Percentiles rank a stretch among this genome's conserved stretches.
Evolutionary conservation across 2,888 invertebrate species (phyloP).

Genomic region (Drosophila subquinaria): DNA sequence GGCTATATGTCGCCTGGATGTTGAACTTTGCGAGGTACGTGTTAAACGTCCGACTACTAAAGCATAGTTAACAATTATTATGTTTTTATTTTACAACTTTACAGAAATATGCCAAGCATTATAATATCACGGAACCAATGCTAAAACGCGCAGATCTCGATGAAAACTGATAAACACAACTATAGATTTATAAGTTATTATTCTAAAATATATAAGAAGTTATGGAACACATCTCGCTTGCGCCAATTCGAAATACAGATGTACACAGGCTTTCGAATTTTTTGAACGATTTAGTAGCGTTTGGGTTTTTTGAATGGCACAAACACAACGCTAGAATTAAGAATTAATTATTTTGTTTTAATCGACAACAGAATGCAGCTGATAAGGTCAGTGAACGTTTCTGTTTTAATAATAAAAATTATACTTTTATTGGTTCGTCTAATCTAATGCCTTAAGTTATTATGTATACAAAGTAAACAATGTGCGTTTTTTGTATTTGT

Average conservation of each 20-base stretch:
- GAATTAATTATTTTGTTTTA: slow-evolving; percentile 12
- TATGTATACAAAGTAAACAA: neutral
- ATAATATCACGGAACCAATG: slow-evolving; percentile 73
- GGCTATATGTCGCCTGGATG: slow-evolving; percentile 76
- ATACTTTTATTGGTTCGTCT: slow-evolving; percentile 8
- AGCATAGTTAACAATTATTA: neutral
- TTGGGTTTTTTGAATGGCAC: slow-evolving; percentile 35
- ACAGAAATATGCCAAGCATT: slow-evolving; percentile 76
- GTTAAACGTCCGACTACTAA: neutral
- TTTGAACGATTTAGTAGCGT: slow-evolving; percentile 46
- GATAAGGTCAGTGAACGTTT: slow-evolving; percentile 46
- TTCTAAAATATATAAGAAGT: neutral
- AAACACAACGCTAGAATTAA: slow-evolving; percentile 16
- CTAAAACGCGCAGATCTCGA: slow-evolving; percentile 46
- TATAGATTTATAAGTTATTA: slow-evolving; percentile 1
- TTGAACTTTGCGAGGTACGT: slow-evolving; percentile 69
- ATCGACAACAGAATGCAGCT: slow-evolving; percentile 38
- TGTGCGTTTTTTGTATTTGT: neutral
- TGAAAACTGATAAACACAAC: slow-evolving; percentile 19
- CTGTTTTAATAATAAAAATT: slow-evolving; percentile 10
- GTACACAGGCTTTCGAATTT: slow-evolving; percentile 22
- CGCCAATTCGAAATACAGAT: slow-evolving; percentile 3
- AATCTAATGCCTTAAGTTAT: slow-evolving; percentile 21
- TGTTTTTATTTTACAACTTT: slow-evolving; percentile 27
- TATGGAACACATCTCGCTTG: slow-evolving; percentile 1